phyloP scores from a whole-genome alignment of 53 echinoderm and acorn worm species.

The Paelopatides confundens region DNA sequence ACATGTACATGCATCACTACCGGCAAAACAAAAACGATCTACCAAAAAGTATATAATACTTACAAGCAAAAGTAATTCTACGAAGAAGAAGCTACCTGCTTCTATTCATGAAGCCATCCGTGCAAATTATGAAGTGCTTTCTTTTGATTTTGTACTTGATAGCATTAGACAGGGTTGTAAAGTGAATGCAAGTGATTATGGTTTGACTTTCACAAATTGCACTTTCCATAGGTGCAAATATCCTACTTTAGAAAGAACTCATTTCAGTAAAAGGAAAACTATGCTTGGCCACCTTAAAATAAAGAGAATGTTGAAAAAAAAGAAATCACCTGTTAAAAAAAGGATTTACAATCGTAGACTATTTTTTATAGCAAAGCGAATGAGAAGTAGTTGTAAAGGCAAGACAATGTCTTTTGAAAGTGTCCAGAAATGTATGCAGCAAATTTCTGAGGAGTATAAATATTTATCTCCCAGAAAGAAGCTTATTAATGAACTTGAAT shows the following conservation, averaged over 20 bases:
- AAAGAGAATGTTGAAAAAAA: too few relatives aligned
- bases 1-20: not conserved
- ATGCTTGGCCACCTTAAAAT: too few relatives aligned
- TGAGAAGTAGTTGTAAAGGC: too few relatives aligned
- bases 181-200: not conserved
- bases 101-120: not conserved
- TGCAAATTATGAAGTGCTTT: not conserved
- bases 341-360: too few relatives aligned
- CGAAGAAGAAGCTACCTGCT: not conserved
- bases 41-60: constrained; percentile 4
- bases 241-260: not conserved
- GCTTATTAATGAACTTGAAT: too few relatives aligned
- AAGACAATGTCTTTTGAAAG: too few relatives aligned
- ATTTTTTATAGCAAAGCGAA: too few relatives aligned
- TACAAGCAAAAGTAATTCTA: not conserved
- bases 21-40: not conserved
- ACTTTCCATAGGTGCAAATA: not conserved
- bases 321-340: too few relatives aligned
- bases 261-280: too few relatives aligned
- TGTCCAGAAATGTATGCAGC: too few relatives aligned
- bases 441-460: too few relatives aligned
- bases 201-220: not conserved
- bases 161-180: not conserved
- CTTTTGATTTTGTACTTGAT: not conserved
- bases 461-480: too few relatives aligned